A percentile compares a stretch with the other conserved stretches of the same genome.
phyloP scores from a whole-genome alignment of 2,888 invertebrate genomes.

The Tetragonula carbonaria region DNA sequence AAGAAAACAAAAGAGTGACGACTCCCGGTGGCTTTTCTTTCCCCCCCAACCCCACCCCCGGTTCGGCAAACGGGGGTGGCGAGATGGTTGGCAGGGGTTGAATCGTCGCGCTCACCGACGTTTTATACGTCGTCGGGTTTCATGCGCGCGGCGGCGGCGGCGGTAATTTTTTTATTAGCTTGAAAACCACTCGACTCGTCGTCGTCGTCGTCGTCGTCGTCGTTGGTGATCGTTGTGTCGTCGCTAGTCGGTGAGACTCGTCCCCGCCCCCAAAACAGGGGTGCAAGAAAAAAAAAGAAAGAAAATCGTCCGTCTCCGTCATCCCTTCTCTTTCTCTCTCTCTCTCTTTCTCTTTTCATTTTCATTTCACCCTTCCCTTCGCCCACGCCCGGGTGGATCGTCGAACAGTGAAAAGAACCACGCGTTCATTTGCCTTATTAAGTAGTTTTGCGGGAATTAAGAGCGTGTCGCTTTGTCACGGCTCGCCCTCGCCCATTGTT shows the following conservation, averaged over 20 bases:
- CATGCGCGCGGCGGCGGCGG: slow-evolving; percentile 74
- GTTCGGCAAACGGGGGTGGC: slow-evolving; percentile 31
- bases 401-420: slow-evolving; percentile 69
- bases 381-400: slow-evolving; percentile 32
- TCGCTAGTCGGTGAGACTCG: slow-evolving; percentile 56
- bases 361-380: slow-evolving; percentile 24
- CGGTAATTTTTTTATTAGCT: slow-evolving; percentile 82
- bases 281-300: slow-evolving; percentile 45
- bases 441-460: slow-evolving; percentile 74
- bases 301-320: slow-evolving; percentile 57
- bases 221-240: slow-evolving; percentile 63
- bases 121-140: slow-evolving; percentile 77
- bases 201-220: slow-evolving; percentile 67
- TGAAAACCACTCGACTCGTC: slow-evolving; percentile 80
- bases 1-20: slow-evolving; percentile 68
- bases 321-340: slow-evolving; percentile 25
- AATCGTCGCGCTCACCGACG: slow-evolving; percentile 72
- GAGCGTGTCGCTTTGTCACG: slow-evolving; percentile 65
- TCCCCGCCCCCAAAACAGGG: slow-evolving; percentile 18
- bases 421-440: slow-evolving; percentile 75
- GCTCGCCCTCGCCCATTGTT: slow-evolving; percentile 46
- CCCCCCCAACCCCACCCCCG: neutral
- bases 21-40: slow-evolving; percentile 62
- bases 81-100: slow-evolving; percentile 53
- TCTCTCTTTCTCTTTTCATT: slow-evolving; percentile 10